Evolutionary conservation across 2,888 invertebrate species (phyloP).

Genomic region (Eupithecia exiguata): DNA sequence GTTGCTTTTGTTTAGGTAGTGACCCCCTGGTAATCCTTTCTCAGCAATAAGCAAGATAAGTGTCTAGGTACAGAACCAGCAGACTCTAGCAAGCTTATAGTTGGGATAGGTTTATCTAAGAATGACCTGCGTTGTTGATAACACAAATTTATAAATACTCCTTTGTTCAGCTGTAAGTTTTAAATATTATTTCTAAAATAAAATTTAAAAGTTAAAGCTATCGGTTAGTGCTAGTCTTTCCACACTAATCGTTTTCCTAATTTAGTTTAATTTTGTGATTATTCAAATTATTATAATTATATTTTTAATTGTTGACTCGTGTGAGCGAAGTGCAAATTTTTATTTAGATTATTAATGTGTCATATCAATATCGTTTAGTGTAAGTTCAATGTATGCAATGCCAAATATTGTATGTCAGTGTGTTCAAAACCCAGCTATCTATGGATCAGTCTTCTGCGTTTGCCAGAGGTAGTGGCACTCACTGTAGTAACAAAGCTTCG

Average conservation of each 20-base stretch:
- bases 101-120: not conserved
- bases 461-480: not conserved
- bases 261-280: conserved; percentile 60
- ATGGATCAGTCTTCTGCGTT: conserved; percentile 7
- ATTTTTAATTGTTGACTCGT: conserved; percentile 63
- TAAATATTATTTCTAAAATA: conserved; percentile 11
- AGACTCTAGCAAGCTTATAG: not conserved
- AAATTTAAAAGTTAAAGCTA: conserved; percentile 25
- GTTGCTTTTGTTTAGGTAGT: conserved; percentile 6
- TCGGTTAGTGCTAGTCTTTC: conserved; percentile 52
- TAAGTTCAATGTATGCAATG: conserved; percentile 53
- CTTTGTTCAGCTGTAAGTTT: conserved; percentile 20
- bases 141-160: conserved; percentile 36
- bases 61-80: not conserved
- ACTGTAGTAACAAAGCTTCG: not conserved
- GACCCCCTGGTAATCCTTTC: not conserved
- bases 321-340: conserved; percentile 54
- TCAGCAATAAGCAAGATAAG: not conserved
- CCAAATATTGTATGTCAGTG: conserved; percentile 50
- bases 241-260: conserved; percentile 44
- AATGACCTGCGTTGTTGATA: not conserved
- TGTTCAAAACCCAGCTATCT: conserved; percentile 29
- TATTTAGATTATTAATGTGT: conserved; percentile 58
- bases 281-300: conserved; percentile 52
- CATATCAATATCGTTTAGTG: conserved; percentile 67